Conservation (phyloP, 2,797 vertebrate genomes). For the Salarias fasciatus region DNA sequence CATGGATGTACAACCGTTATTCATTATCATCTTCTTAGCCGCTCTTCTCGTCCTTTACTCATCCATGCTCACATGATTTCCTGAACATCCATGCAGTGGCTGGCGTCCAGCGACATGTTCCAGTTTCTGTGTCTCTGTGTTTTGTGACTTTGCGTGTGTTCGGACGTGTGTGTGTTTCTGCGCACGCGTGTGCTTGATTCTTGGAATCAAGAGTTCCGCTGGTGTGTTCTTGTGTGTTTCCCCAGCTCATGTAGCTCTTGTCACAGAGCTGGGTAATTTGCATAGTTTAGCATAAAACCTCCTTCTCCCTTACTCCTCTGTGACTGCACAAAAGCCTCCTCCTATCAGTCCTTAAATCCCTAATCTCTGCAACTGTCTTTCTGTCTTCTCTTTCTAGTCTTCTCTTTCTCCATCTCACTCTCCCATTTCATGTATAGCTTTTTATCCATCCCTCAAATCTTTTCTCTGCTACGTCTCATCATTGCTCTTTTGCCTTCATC, state of each 20-base stretch:
- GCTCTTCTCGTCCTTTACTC: background rate
- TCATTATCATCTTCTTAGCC: constrained; percentile 1
- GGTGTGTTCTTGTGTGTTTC: constrained; percentile 68
- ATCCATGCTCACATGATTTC: background rate
- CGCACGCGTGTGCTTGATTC: constrained; percentile 38
- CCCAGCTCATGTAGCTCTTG: constrained; percentile 76
- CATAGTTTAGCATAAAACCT: constrained; percentile 86
- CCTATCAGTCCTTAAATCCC: constrained; percentile 82
- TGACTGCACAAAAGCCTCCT: constrained; percentile 80
- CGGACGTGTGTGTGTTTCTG: background rate
- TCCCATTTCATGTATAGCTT: constrained; percentile 41
- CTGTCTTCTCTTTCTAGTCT: constrained; percentile 41
- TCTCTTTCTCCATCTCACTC: constrained; percentile 32
- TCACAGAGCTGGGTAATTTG: constrained; percentile 78
- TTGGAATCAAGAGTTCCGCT: constrained; percentile 54
- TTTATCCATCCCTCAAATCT: constrained; percentile 50
- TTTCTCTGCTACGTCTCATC: constrained; percentile 47
- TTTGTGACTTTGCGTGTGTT: background rate
- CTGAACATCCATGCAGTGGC: constrained; percentile 8
- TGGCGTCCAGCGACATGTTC: constrained; percentile 20
- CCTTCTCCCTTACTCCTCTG: constrained; percentile 74
- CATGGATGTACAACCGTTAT: constrained; percentile 2
- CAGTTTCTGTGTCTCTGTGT: constrained; percentile 1
- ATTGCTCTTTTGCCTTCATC: constrained; percentile 31
- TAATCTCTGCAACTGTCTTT: constrained; percentile 77